Percentiles rank a stretch among this genome's conserved stretches.
These are phyloP conservation scores for Sarcophaga subvicina DNA, from an alignment of 2,888 invertebrate species.

Conservation along the genomic window DNA sequence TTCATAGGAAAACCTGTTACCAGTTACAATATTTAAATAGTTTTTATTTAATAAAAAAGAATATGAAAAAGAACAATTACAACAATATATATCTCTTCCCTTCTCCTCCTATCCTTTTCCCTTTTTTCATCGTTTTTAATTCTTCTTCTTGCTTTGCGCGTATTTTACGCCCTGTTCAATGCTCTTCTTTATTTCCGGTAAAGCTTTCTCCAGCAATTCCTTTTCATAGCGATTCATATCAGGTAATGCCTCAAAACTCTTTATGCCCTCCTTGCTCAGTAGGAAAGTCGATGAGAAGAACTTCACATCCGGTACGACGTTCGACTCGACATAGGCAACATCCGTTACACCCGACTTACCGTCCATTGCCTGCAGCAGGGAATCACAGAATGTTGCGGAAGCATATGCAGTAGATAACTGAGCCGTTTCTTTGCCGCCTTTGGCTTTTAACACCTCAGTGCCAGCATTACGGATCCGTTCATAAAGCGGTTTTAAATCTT, in stretches of 20 bases:
- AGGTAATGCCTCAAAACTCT: slow-evolving; percentile 94
- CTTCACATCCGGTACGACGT: slow-evolving; percentile 88
- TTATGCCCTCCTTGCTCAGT: slow-evolving; percentile 86
- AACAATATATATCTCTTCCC: neutral
- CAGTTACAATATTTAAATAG: neutral
- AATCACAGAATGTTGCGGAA: slow-evolving; percentile 92
- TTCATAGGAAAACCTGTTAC: no score
- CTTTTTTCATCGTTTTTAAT: slow-evolving; percentile 2
- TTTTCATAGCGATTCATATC: slow-evolving; percentile 89
- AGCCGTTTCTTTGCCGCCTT: slow-evolving; percentile 97
- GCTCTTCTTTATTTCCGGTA: slow-evolving; percentile 94
- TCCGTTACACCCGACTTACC: slow-evolving; percentile 98
- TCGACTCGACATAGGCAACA: slow-evolving; percentile 94
- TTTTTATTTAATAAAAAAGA: neutral
- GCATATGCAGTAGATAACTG: slow-evolving; percentile 99
- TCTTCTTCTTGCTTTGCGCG: slow-evolving; percentile 86
- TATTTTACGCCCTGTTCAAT: slow-evolving; percentile 95
- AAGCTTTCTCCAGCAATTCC: slow-evolving; percentile 90
- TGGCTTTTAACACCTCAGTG: slow-evolving; percentile 93
- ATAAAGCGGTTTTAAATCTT: slow-evolving; percentile 89
- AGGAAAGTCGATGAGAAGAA: slow-evolving; percentile 96
- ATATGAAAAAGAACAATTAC: neutral
- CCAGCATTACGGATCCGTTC: slow-evolving; percentile 98
- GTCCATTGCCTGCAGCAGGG: slow-evolving; percentile 90
- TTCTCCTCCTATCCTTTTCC: neutral